Percentiles rank a stretch among this genome's conserved stretches.
These are phyloP conservation scores for Dicyrtoma fusca DNA, from an alignment of 2,888 invertebrate genomes.

Conservation along the genomic window DNA sequence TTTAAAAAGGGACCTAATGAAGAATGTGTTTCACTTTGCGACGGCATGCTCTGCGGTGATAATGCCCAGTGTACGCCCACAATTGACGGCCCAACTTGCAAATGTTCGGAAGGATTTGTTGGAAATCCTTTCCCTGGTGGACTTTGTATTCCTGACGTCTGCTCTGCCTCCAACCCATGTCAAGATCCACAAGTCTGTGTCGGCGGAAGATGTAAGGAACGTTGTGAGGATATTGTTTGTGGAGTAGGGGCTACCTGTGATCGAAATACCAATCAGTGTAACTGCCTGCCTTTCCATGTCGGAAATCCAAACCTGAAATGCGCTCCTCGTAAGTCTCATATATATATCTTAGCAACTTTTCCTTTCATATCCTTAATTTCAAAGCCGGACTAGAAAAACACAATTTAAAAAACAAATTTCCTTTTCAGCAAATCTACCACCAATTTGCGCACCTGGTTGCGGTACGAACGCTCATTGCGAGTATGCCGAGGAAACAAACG, in stretches of 20 bases:
- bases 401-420: neutral
- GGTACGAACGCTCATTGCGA: constrained; percentile 84
- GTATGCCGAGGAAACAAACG: constrained; percentile 71
- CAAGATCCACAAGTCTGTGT: constrained; percentile 79
- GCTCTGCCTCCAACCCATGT: constrained; percentile 75
- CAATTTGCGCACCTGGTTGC: constrained; percentile 78
- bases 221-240: constrained; percentile 83
- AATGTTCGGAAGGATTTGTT: constrained; percentile 81
- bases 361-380: no score
- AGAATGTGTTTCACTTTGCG: constrained; percentile 77
- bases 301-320: constrained; percentile 88
- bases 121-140: constrained; percentile 94
- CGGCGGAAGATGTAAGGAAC: constrained; percentile 83
- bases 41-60: constrained; percentile 58
- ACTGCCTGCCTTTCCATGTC: constrained; percentile 83
- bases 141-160: constrained; percentile 77
- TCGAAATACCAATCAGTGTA: constrained; percentile 76
- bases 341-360: no score
- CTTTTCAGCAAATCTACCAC: constrained; percentile 71
- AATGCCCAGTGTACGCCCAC: constrained; percentile 65
- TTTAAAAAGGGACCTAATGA: constrained; percentile 77
- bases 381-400: neutral
- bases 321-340: constrained; percentile 88
- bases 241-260: constrained; percentile 88
- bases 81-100: constrained; percentile 81